Percentiles rank a stretch among this genome's conserved stretches.
phyloP scores from a whole-genome alignment of 2,888 invertebrate genomes.

The Parthenolecanium corni region DNA sequence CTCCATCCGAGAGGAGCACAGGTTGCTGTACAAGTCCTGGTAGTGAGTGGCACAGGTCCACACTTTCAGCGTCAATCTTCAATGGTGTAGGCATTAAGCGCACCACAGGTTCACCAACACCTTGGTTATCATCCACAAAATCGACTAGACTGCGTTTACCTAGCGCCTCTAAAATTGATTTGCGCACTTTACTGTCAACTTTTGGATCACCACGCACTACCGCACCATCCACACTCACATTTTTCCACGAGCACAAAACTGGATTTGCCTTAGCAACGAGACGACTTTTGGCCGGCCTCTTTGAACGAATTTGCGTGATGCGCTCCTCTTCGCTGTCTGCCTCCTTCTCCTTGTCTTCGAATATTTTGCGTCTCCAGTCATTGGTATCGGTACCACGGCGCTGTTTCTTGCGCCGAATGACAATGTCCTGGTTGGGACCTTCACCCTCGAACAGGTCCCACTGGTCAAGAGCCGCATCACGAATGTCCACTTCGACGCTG shows the following conservation, averaged over 20 bases:
- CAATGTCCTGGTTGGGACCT: slow-evolving; percentile 44
- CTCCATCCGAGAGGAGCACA: slow-evolving; percentile 1
- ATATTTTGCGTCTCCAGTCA: slow-evolving; percentile 56
- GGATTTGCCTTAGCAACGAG: slow-evolving; percentile 19
- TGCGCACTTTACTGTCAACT: neutral
- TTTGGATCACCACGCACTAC: slow-evolving; percentile 7
- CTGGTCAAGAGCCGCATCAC: slow-evolving; percentile 45
- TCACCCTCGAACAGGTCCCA: slow-evolving; percentile 55
- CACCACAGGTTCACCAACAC: neutral
- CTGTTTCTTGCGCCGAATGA: slow-evolving; percentile 40
- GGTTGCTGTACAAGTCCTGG: slow-evolving; percentile 36
- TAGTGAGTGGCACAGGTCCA: slow-evolving; percentile 41
- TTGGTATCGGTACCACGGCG: slow-evolving; percentile 42
- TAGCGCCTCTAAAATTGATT: neutral
- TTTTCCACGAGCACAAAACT: slow-evolving; percentile 6
- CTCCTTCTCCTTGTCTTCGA: slow-evolving; percentile 51
- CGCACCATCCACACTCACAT: neutral
- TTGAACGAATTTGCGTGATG: slow-evolving; percentile 23
- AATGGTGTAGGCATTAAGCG: slow-evolving; percentile 42
- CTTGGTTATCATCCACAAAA: slow-evolving; percentile 8
- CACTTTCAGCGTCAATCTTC: slow-evolving; percentile 44
- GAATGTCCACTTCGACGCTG: slow-evolving; percentile 60
- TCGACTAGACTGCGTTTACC: slow-evolving; percentile 2
- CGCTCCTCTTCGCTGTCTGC: slow-evolving; percentile 31
- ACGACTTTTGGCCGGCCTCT: slow-evolving; percentile 17